These are phyloP conservation scores for Thymallus thymallus DNA, from an alignment of 2,113 vertebrate species.

Conservation along the genomic window DNA sequence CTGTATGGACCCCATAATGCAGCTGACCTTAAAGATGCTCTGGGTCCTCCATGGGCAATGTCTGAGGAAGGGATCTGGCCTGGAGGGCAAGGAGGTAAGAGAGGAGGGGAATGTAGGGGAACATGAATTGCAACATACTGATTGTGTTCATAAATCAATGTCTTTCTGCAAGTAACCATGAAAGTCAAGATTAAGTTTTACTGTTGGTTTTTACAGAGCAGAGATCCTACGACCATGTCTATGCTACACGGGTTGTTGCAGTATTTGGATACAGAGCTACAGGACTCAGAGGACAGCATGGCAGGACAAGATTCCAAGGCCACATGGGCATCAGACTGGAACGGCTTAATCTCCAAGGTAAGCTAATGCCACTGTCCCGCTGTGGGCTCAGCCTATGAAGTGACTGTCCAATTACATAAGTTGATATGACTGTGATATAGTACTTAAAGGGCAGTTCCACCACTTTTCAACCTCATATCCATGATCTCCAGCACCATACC, in stretches of 20 bases:
- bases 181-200: neutral
- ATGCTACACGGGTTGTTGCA: slow-evolving; percentile 83
- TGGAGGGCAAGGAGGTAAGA: slow-evolving; percentile 51
- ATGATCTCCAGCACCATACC: too few relatives aligned
- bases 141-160: neutral
- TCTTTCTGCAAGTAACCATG: neutral
- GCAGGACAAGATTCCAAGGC: too few relatives aligned
- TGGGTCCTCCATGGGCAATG: slow-evolving; percentile 90
- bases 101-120: neutral
- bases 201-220: slow-evolving; percentile 55
- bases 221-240: slow-evolving; percentile 70
- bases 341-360: too few relatives aligned
- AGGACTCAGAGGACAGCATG: slow-evolving; percentile 56
- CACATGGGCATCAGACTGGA: too few relatives aligned
- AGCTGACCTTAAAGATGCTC: slow-evolving; percentile 86
- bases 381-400: too few relatives aligned
- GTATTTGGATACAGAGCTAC: slow-evolving; percentile 54
- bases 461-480: too few relatives aligned
- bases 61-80: slow-evolving; percentile 75
- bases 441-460: too few relatives aligned
- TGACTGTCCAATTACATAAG: too few relatives aligned
- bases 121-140: neutral
- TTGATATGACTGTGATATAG: too few relatives aligned
- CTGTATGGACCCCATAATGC: slow-evolving; percentile 66
- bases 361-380: too few relatives aligned